Evolutionary conservation across 2,888 invertebrate genomes (phyloP).

Genomic region (Eristalis intricaria): DNA sequence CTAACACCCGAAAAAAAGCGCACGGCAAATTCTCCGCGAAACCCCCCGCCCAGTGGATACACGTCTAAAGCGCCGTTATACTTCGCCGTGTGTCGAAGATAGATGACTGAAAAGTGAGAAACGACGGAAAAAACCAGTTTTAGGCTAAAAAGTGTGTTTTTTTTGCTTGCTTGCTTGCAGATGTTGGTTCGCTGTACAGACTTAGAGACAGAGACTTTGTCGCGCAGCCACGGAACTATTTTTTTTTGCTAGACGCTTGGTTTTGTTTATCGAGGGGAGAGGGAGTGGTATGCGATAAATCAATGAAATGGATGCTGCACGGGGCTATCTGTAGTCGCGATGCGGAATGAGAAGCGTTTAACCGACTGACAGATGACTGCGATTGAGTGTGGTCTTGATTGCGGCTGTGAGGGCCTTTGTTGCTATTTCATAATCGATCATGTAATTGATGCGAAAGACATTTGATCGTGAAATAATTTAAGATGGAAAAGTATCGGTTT

Average conservation of each 20-base stretch:
- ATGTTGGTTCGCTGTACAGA: background rate
- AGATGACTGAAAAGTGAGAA: conserved; percentile 13
- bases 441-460: conserved; percentile 46
- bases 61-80: conserved; percentile 48
- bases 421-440: conserved; percentile 52
- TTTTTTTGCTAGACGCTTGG: background rate
- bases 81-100: conserved; percentile 29
- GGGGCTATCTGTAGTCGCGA: background rate
- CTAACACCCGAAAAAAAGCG: conserved; percentile 22
- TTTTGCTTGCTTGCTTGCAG: conserved; percentile 26
- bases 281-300: conserved; percentile 34
- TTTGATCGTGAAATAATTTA: conserved; percentile 56
- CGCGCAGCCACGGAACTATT: background rate
- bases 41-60: background rate
- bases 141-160: conserved; percentile 48
- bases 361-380: conserved; percentile 31
- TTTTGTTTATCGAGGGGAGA: conserved; percentile 53
- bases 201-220: background rate
- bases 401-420: background rate
- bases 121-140: conserved; percentile 54
- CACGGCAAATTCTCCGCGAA: background rate
- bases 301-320: conserved; percentile 29
- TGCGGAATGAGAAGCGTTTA: conserved; percentile 21
- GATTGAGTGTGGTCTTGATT: conserved; percentile 7
- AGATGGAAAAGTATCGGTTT: background rate